These are phyloP conservation scores for Eristalinus aeneus DNA, from an alignment of 2,888 invertebrate species.

Conservation along the genomic window DNA sequence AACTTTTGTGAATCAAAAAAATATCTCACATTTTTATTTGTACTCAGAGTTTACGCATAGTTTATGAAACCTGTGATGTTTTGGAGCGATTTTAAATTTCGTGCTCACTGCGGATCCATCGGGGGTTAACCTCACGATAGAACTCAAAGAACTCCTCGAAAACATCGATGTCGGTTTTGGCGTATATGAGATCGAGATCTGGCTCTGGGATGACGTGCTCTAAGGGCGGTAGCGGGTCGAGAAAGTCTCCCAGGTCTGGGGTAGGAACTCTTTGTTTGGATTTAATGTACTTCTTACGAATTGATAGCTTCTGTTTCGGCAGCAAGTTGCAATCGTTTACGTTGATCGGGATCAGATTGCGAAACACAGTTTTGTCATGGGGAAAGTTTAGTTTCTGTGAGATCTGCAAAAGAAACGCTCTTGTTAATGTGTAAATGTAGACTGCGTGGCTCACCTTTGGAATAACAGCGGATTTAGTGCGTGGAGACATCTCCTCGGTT, in stretches of 20 bases:
- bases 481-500: constrained; percentile 72
- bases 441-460: constrained; percentile 73
- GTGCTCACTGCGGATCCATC: constrained; percentile 45
- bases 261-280: constrained; percentile 63
- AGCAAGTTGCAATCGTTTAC: constrained; percentile 75
- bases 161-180: constrained; percentile 28
- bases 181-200: constrained; percentile 65
- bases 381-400: constrained; percentile 77
- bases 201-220: constrained; percentile 73
- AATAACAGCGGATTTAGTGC: constrained; percentile 73
- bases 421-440: neutral
- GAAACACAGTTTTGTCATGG: constrained; percentile 73
- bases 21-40: constrained; percentile 63
- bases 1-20: constrained; percentile 6
- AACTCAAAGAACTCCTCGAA: constrained; percentile 59
- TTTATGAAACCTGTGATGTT: constrained; percentile 10
- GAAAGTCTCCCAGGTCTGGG: constrained; percentile 75
- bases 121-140: constrained; percentile 56
- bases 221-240: constrained; percentile 72
- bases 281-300: constrained; percentile 61
- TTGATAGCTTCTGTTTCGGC: constrained; percentile 61
- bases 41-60: constrained; percentile 47
- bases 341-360: constrained; percentile 75
- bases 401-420: constrained; percentile 68
- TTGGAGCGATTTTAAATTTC: constrained; percentile 14